These are phyloP conservation scores for Barypeithes pellucidus DNA, from an alignment of 2,888 invertebrate genomes.

Conservation along the genomic window DNA sequence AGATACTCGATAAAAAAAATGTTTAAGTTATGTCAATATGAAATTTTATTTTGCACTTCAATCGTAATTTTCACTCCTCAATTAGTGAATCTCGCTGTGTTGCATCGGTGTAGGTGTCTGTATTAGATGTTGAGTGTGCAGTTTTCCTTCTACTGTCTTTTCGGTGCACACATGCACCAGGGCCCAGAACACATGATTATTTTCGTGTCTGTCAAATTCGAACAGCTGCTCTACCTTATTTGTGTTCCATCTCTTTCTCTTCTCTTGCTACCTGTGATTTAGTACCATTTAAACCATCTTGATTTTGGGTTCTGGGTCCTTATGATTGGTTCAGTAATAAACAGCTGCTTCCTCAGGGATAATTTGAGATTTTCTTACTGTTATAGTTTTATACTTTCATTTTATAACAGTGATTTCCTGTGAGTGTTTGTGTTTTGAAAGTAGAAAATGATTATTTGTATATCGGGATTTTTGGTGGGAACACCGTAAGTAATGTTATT, in stretches of 20 bases:
- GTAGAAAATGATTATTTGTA: slow-evolving; percentile 75
- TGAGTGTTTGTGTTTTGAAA: slow-evolving; percentile 52
- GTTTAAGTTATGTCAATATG: no score
- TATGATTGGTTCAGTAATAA: slow-evolving; percentile 64
- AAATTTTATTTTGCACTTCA: no score
- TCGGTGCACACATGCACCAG: slow-evolving; percentile 24
- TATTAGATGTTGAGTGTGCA: slow-evolving; percentile 24
- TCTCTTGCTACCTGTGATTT: slow-evolving; percentile 67
- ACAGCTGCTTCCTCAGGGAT: slow-evolving; percentile 66
- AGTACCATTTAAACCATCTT: slow-evolving; percentile 60
- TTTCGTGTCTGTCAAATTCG: slow-evolving; percentile 55
- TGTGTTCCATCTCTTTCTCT: slow-evolving; percentile 55
- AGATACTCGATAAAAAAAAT: no score
- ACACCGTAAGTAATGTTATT: slow-evolving; percentile 67
- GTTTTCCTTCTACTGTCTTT: neutral
- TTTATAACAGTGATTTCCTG: slow-evolving; percentile 39
- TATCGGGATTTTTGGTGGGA: slow-evolving; percentile 76
- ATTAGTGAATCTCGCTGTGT: no score
- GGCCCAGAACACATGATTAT: slow-evolving; percentile 50
- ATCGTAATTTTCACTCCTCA: no score
- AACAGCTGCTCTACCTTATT: slow-evolving; percentile 57
- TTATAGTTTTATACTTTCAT: slow-evolving; percentile 54
- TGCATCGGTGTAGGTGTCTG: no score
- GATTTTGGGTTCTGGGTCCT: slow-evolving; percentile 59
- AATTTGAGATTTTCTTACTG: slow-evolving; percentile 41